A percentile compares a stretch with the other conserved stretches of the same genome.
Evolutionary conservation across 1,140 invertebrate species (phyloP).

Genomic region (Drosophila teissieri): DNA sequence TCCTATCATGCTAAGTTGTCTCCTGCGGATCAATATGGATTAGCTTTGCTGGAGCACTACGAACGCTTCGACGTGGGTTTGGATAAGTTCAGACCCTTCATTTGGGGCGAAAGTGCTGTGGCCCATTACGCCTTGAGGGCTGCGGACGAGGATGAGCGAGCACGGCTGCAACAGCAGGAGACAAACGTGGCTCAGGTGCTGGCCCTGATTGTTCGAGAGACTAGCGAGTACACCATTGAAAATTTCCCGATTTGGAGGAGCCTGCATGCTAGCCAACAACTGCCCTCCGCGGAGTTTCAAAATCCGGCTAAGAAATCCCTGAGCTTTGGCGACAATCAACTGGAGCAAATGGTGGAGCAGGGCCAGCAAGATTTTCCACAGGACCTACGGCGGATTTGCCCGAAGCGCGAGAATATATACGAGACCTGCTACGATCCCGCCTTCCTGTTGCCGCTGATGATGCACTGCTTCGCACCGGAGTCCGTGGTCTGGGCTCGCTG

Average conservation of each 20-base stretch:
- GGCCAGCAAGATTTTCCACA: conserved; percentile 43
- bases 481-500: conserved; percentile 87
- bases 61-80: conserved; percentile 87
- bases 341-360: conserved; percentile 67
- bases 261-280: conserved; percentile 65
- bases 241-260: conserved; percentile 87
- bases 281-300: conserved; percentile 61
- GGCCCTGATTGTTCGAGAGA: conserved; percentile 88
- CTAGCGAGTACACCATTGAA: conserved; percentile 88
- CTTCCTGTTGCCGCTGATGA: conserved; percentile 89
- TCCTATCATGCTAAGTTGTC: conserved; percentile 89
- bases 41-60: conserved; percentile 88
- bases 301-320: conserved; percentile 43
- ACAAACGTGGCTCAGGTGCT: conserved; percentile 90
- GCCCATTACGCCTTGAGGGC: conserved; percentile 89
- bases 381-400: conserved; percentile 64
- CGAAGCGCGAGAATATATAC: conserved; percentile 64
- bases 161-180: conserved; percentile 87
- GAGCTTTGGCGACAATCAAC: conserved; percentile 61
- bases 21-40: conserved; percentile 87
- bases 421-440: conserved; percentile 88
- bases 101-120: conserved; percentile 91
- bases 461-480: conserved; percentile 86
- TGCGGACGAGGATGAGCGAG: conserved; percentile 86
- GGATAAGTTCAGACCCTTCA: conserved; percentile 89